Evolutionary conservation across 2,797 vertebrate genomes (phyloP), one percentile per base, ranked within the genome.

Genomic region (Sardinella longiceps): DNA sequence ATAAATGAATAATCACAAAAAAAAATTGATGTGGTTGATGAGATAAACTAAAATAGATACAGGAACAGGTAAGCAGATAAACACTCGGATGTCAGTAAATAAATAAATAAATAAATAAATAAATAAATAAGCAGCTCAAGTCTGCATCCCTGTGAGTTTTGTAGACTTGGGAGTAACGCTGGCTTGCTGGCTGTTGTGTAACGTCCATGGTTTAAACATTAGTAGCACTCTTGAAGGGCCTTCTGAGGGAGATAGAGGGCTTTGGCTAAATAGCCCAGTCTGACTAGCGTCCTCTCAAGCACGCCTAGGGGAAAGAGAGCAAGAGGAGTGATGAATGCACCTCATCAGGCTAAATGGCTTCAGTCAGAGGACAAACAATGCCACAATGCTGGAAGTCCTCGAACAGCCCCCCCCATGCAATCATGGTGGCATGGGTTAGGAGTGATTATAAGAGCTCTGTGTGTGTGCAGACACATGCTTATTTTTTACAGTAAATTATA

Each of bases 271-370:
- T 39, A 39, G 70, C 18, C n/a, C 70, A 58, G n/a, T 28, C 58
- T 63, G n/a, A 70, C 63, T 70, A 14, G 3, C 33, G 5, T 43
- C 70, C 33, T 77, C 70, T 39, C 70, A 43, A 77, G 70, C 14
- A 23, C 23, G 70, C 70, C 70, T 77, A 5, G 70, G 70, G 70
- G 70, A 23, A 14, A 20, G 33, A 7, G 18, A 33, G 33, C 70
- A 77, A 18, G 15, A 77, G 70, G 18, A 10, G 70, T 77, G 70
- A 77, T 77, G 70, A 77, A 77, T 77, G 70, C 18, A 43, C 70
- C 37, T 77, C 70, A 77, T 43, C 37, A 20, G 15, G 33, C 33
- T 77, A 77, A 77, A 77, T 77, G 37, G 43, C 70, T 77, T 18
- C 66, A 77, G 70, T 33, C 5, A 33, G 70, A 43, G 70, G 7